Base-by-base conservation (phyloP, 35 echinoderm and acorn worm genomes). In the Acanthaster planci region DNA sequence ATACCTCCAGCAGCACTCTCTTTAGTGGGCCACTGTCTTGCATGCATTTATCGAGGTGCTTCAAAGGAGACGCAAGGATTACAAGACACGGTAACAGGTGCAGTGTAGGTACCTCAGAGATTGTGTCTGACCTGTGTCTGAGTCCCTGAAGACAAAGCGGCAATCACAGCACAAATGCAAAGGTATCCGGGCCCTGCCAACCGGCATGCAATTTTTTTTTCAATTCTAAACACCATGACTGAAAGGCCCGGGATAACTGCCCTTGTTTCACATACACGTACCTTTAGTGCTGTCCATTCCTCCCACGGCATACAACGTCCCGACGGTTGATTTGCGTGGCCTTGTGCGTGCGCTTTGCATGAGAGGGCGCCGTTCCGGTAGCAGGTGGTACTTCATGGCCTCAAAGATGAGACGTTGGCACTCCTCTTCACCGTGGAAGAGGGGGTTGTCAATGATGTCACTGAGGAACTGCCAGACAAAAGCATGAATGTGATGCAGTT, bases 221-320 rank as follows among this genome's bases (percentile, higher is more conserved):
- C 42, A 47, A 47, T 4, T 12, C n/a, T n/a, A 47, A 6, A 12
- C 42, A 6, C 4, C 42, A 47, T 47, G 42, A 47, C 12, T 4
- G 12, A 47, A 47, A 12, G 4, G 4, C 42, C 12, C 23, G 22
- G 10, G 27, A 60, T 19, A 60, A 7, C 9, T 8, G 29, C 1
- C 12, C 60, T 34, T 35, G 0, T 27, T 31, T 34, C 34, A 29
- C 23, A 23, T 39, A 80, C 5, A 83, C 81, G 7, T 80, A 99
- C 96, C 96, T 94, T 99, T 99, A 2, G 96, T 87, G 36, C 83
- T 89, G 51, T 99, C 96, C 96, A 99, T 99, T 53, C 96, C 96
- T 30, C 96, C 96, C 5, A 99, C 89, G 38, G 92, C 88, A 80
- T 94, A 99, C 14, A 99, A 78, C 1, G 86, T 81, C 10, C 96